Percentiles rank a stretch among this genome's conserved stretches.
Conservation (phyloP, 23 tunicate genomes). For the Trididemnum nubilum region DNA sequence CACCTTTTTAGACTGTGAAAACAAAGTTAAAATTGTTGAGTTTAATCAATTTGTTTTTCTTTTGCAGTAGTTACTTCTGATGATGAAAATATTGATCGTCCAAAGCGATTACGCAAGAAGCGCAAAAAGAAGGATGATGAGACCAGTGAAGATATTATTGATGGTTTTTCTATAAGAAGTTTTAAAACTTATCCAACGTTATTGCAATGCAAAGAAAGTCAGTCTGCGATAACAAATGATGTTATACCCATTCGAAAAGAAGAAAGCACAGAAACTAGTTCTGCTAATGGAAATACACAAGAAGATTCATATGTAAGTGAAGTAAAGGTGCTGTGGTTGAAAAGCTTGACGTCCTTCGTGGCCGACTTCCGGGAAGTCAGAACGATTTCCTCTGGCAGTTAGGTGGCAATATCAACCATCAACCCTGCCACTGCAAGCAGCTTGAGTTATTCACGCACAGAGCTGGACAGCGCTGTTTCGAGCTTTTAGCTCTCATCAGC, state of each 20-base stretch:
- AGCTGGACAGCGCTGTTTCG: no score
- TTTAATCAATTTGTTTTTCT: no score
- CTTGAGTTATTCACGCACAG: no score
- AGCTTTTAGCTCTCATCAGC: no score
- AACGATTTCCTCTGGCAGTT: no score
- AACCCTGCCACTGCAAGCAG: no score
- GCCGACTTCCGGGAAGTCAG: no score
- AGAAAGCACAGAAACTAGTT: constrained; percentile 70
- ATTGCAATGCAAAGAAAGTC: constrained; percentile 15
- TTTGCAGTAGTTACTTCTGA: constrained; percentile 33
- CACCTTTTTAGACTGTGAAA: no score
- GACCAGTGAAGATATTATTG: constrained; percentile 62
- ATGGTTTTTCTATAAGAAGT: constrained; percentile 60
- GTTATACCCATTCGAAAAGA: constrained; percentile 1
- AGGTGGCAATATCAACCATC: no score
- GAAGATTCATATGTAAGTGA: constrained; percentile 66
- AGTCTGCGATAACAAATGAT: background rate
- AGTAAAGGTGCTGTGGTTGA: no score
- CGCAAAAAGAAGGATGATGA: constrained; percentile 44
- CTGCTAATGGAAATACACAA: constrained; percentile 58
- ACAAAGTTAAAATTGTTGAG: no score
- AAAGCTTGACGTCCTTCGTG: no score
- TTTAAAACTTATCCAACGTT: constrained; percentile 48
- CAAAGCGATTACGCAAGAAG: constrained; percentile 48
- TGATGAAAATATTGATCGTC: constrained; percentile 31